These are phyloP conservation scores for Euglossa dilemma DNA, from an alignment of 1,140 invertebrate genomes.

Conservation along the genomic window DNA sequence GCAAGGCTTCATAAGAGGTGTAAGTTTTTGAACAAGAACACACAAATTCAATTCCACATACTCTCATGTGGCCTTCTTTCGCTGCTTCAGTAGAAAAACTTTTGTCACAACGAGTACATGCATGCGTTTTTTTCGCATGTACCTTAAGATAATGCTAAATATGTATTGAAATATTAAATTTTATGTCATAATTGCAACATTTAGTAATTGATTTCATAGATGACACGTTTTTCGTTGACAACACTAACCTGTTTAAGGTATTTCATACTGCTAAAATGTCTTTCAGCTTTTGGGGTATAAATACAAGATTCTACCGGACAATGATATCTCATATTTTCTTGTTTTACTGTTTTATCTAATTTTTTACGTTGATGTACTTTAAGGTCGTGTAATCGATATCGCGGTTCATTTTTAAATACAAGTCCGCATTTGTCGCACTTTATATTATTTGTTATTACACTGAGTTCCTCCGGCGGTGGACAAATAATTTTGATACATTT, in stretches of 20 bases:
- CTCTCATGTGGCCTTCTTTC: conserved; percentile 80
- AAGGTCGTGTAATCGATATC: conserved; percentile 77
- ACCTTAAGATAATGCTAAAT: conserved; percentile 85
- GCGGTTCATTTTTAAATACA: conserved; percentile 75
- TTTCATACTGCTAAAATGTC: conserved; percentile 79
- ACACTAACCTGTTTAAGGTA: conserved; percentile 80
- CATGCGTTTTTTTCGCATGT: conserved; percentile 83
- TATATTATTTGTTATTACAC: conserved; percentile 78
- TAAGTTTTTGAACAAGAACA: conserved; percentile 83
- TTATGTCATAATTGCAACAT: background rate
- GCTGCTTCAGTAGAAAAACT: conserved; percentile 83
- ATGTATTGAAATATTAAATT: conserved; percentile 9
- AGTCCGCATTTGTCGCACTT: conserved; percentile 76
- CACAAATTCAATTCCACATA: conserved; percentile 82
- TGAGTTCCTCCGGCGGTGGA: conserved; percentile 76
- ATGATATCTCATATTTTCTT: conserved; percentile 75
- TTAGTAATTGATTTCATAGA: background rate
- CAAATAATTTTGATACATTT: conserved; percentile 71
- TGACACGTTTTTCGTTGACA: background rate
- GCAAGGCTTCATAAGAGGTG: conserved; percentile 83
- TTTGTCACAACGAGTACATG: conserved; percentile 83
- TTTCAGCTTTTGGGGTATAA: conserved; percentile 74
- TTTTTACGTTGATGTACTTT: conserved; percentile 77
- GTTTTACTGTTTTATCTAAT: conserved; percentile 70
- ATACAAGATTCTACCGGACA: conserved; percentile 79